Evolutionary conservation across 1,140 invertebrate species (phyloP), one percentile per base, ranked within the genome.

Genomic region (Drosophila obscura): DNA sequence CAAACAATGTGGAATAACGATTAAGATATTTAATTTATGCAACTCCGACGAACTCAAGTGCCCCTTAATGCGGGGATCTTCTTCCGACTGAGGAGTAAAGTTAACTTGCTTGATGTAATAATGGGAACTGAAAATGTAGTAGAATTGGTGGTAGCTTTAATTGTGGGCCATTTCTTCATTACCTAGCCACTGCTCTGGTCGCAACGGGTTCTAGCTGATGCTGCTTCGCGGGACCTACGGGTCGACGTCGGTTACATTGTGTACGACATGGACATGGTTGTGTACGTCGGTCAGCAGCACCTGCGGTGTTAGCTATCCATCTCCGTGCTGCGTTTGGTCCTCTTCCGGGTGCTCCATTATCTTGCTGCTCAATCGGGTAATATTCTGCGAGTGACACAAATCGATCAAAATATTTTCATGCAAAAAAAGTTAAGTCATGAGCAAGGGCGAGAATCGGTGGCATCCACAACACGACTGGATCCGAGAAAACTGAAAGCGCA

Each of bases 271-370:
- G n/a, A n/a, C n/a, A 49, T 50, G 63, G 2, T 48, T 59, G 44
- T 48, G n/a, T 24, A 68, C 62, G 63, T 61, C 62, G 35, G 57
- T 67, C 58, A 84, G 64, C 68, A 67, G 46, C 44, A 71, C 44
- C 60, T 64, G 48, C 6, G 52, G 24, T 9, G 26, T 44, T 15
- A 6, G 62, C 66, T 81, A 91, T 55, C 77, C 85, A 68, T 90
- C 74, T 3, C 85, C 80, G 26, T 91, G 82, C 61, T 85, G 83
- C 0, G 90, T 85, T 46, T 91, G 87, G 56, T 91, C 85, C 58
- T 81, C 90, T 65, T 90, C 90, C 5, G 77, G 73, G 57, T 88
- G 83, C 39, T 91, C 90, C 52, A 87, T 56, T 26, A 87, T 75
- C 28, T 85, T 87, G 24, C 8, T 50, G 0, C 77, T 64, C 16